Evolutionary conservation across 2,113 vertebrate genomes (phyloP).

Genomic region (Embiotoca jacksoni): DNA sequence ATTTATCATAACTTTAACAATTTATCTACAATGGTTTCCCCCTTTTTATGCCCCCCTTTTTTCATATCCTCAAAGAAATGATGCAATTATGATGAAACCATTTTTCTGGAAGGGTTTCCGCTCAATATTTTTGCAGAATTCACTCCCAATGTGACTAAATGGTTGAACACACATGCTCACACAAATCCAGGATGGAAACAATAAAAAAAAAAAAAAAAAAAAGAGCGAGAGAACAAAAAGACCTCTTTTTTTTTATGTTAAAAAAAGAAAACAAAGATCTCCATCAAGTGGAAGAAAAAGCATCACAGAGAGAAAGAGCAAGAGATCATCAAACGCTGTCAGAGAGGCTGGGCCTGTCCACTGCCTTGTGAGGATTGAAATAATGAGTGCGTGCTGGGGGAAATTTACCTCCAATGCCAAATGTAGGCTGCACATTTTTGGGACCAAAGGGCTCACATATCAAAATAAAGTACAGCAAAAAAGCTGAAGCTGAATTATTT

Average conservation of each 20-base stretch:
- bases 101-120: constrained; percentile 11
- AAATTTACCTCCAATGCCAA: constrained; percentile 70
- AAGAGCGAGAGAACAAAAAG: not conserved
- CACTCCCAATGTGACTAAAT: constrained; percentile 17
- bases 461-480: constrained; percentile 22
- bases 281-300: constrained; percentile 41
- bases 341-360: constrained; percentile 68
- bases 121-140: constrained; percentile 36
- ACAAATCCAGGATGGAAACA: constrained; percentile 10
- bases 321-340: constrained; percentile 72
- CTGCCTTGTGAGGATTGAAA: constrained; percentile 71
- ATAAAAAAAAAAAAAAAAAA: not conserved
- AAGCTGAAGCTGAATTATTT: constrained; percentile 6
- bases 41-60: not conserved
- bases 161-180: constrained; percentile 9
- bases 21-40: not conserved
- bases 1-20: not conserved
- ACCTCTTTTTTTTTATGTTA: constrained; percentile 6
- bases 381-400: constrained; percentile 74
- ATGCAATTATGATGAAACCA: constrained; percentile 50
- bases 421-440: constrained; percentile 51
- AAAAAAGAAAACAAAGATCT: constrained; percentile 39
- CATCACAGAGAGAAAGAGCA: constrained; percentile 41
- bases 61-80: constrained; percentile 8
- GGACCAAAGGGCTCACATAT: constrained; percentile 49